Base-by-base conservation (phyloP, 2,113 vertebrate species). In the Oceanites oceanicus region DNA sequence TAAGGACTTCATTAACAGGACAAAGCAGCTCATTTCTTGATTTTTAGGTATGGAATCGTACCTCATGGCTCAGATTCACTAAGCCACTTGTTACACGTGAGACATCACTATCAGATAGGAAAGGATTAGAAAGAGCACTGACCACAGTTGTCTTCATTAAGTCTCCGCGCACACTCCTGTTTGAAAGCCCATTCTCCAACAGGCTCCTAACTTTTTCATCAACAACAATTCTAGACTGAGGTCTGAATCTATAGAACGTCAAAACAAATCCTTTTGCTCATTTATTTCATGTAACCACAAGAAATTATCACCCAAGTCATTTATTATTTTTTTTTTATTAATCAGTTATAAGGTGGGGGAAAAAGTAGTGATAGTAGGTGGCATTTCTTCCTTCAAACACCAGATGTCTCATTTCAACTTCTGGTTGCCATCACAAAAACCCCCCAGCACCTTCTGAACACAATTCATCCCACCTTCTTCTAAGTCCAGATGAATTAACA, bases 11-110 rank as follows among this genome's bases (percentile, higher is more conserved):
- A 75, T 91, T 45, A 82, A 93, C 40, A 82, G 70, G 26, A 59
- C 44, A 86, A 94, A 87, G 82, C 40, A 97, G 38, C 74, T 96
- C 26, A 70, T 59, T 87, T 93, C 61, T 84, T 3, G 11, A 25
- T 50, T 77, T 83, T 52, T 61, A 26, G 26, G 38, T 49, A 1
- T 34, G 55, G 56, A 62, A 79, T 67, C 71, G 74, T 79, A 4
- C 50, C 63, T 71, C 1, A 0, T 68, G 50, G 59, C 66, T 96
- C 38, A 45, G 42, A 38, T 75, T 96, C 70, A 71, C 80, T 55
- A 94, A 97, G 58, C 13, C 15, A 27, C 74, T 63, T 83, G 56
- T 84, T 66, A 47, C 71, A 38, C 11, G 45, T 74, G 77, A 95
- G 56, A 86, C 10, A 50, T 49, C 23, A 50, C 49, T 32, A 36